These are phyloP conservation scores for Papilio polytes DNA, from an alignment of 1,140 invertebrate species.

Conservation along the genomic window DNA sequence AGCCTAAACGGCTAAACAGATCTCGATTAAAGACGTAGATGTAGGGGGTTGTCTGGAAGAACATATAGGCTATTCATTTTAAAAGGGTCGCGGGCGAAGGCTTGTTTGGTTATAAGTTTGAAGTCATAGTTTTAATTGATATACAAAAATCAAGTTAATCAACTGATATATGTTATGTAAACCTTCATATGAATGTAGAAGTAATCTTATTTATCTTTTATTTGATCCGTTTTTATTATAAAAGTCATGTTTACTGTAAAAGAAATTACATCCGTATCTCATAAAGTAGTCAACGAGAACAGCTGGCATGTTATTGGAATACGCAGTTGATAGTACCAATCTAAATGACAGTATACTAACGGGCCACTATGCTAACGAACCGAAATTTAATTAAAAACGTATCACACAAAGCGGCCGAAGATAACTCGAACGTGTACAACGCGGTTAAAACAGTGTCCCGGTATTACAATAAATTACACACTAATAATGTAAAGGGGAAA, in stretches of 20 bases:
- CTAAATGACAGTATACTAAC: slow-evolving; percentile 47
- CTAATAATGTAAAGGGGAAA: slow-evolving; percentile 77
- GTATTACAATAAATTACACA: slow-evolving; percentile 74
- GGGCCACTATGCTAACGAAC: slow-evolving; percentile 65
- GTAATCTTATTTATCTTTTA: not conserved
- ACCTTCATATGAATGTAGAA: no score
- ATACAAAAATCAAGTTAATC: no score
- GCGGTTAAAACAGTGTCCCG: slow-evolving; percentile 74
- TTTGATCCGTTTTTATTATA: not conserved
- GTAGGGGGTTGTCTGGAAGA: no score
- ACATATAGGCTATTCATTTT: no score
- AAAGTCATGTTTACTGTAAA: slow-evolving; percentile 16
- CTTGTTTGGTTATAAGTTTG: no score
- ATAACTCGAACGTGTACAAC: slow-evolving; percentile 73
- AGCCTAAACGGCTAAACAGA: no score
- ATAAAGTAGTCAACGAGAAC: not conserved
- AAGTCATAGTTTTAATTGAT: no score
- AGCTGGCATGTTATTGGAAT: slow-evolving; percentile 13
- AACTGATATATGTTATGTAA: no score
- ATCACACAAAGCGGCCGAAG: slow-evolving; percentile 59
- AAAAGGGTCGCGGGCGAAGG: no score
- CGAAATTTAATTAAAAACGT: slow-evolving; percentile 78
- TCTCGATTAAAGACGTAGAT: no score
- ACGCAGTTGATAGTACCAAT: slow-evolving; percentile 37
- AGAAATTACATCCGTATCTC: slow-evolving; percentile 40